phyloP scores from a whole-genome alignment of 1,140 invertebrate species.

The Bombyx mandarina region DNA sequence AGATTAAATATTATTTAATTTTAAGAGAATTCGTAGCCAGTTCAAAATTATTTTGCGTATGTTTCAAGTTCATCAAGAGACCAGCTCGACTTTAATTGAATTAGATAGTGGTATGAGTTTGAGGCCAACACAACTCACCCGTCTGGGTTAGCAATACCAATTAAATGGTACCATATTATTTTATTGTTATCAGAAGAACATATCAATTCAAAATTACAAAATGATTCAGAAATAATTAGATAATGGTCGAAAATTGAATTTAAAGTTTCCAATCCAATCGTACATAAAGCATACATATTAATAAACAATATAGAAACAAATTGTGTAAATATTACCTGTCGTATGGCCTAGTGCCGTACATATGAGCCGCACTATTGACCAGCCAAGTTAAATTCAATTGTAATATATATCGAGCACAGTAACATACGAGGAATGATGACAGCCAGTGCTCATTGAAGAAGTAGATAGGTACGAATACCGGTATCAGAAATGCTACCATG shows the following conservation, averaged over 20 bases:
- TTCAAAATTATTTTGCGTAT: no score
- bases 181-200: neutral
- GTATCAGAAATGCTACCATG: conserved; percentile 79
- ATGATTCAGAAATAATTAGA: neutral
- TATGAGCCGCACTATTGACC: conserved; percentile 80
- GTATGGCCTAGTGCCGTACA: conserved; percentile 62
- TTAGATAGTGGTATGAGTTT: no score
- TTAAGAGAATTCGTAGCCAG: no score
- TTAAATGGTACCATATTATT: neutral
- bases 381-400: conserved; percentile 87
- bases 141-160: neutral
- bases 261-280: no score
- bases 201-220: neutral
- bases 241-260: no score
- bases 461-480: conserved; percentile 74
- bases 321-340: conserved; percentile 37
- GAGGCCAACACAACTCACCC: no score
- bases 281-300: no score
- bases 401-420: conserved; percentile 79
- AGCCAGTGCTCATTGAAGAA: conserved; percentile 79
- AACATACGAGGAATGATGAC: conserved; percentile 70
- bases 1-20: no score
- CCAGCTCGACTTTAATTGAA: no score
- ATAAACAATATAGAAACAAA: neutral
- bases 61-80: no score